Evolutionary conservation across 2,113 vertebrate species (phyloP).

Genomic region (Athene cunicularia): DNA sequence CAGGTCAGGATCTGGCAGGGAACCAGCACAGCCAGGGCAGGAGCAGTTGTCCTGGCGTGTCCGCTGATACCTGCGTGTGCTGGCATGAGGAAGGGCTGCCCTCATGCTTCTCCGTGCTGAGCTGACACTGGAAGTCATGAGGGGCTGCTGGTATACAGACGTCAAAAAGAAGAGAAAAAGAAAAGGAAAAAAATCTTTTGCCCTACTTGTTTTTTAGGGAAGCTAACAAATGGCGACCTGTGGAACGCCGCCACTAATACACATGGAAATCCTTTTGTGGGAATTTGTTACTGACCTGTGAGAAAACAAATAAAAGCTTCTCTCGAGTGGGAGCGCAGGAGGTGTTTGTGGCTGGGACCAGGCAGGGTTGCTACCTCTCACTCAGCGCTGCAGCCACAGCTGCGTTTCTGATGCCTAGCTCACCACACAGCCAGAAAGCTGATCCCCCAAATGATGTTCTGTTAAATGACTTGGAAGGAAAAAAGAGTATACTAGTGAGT

Average conservation of each 20-base stretch:
- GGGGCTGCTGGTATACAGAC: not conserved
- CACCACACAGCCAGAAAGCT: constrained; percentile 3
- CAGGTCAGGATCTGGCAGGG: not conserved
- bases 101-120: not conserved
- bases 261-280: not conserved
- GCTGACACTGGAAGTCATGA: not conserved
- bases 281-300: not conserved
- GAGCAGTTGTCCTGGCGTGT: accelerated
- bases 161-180: not conserved
- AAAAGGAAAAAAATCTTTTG: not conserved
- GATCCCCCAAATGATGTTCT: constrained; percentile 15
- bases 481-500: not conserved
- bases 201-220: not conserved
- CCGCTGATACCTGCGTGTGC: accelerated
- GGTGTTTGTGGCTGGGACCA: not conserved
- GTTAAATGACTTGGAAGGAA: not conserved
- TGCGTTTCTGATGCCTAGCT: not conserved
- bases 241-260: not conserved
- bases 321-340: not conserved
- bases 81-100: not conserved
- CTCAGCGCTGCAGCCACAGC: not conserved
- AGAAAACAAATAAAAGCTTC: not conserved
- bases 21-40: accelerated
- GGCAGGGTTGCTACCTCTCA: not conserved
- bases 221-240: not conserved